Base-by-base conservation (phyloP, 2,888 invertebrate species). In the Diadegma fenestrale region DNA sequence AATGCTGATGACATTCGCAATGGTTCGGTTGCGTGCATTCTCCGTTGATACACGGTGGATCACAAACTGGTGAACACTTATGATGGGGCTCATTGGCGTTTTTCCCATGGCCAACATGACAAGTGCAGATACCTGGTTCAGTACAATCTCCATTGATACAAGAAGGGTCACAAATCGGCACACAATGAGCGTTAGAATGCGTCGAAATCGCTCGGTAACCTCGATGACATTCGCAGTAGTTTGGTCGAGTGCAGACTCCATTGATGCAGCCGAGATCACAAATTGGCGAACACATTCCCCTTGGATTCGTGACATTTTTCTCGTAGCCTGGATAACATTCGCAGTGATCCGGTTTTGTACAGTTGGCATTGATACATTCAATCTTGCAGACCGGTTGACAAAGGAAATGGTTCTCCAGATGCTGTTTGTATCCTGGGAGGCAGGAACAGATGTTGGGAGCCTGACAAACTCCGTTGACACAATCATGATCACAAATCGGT, bases 1-100 rank as follows among this genome's bases (percentile, higher is more conserved):
- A 79, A 51, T 68, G 63, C 7, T 66, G 10, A 33, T 69, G 33
- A 43, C 83, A 83, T 48, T 79, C 33, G 26, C 83, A 83, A 5
- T 73, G 12, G 30, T 73, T 51, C 5, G 80, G 80, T 72, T 14
- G 4, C 1, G 72, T 72, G 51, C 80, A 80, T n/a, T 63, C 51
- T 10, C 26, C 71, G 41, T 80, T 72, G 17, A 72, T 48, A n/a
- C 79, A 79, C 5, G 69, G 48, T 7, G 63, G 71, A n/a, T 79
- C 48, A 58, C 79, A 79, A 61, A 78, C 19, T 19, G 78, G 69
- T 22, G 58, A 69, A 45, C 78, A 78, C 12, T 69, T 19, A 7
- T 78, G 26, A 12, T 43, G 14, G 3, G 75, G 12, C 17, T n/a
- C n/a, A 14, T 79, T 22, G n/a, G 45, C 10, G 37, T 61, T 43